Conservation (phyloP, 2,888 invertebrate genomes). For the Eupithecia dodoneata region DNA sequence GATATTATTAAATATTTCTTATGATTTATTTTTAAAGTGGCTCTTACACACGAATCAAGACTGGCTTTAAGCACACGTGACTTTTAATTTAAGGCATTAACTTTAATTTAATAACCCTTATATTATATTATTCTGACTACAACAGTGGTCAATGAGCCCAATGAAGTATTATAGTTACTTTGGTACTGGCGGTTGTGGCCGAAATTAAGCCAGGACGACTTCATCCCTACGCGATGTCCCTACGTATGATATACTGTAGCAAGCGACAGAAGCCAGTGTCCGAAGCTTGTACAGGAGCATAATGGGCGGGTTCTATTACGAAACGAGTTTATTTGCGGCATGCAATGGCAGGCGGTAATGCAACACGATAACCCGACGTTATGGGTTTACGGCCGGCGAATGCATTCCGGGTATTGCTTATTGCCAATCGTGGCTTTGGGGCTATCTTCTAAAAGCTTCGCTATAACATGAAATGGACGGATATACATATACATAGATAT, state of each 20-base stretch:
- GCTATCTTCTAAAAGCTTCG: background rate
- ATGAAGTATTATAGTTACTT: background rate
- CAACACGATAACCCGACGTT: constrained; percentile 2
- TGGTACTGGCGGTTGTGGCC: background rate
- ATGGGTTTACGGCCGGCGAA: background rate
- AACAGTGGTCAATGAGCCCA: too few species aligned
- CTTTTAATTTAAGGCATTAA: background rate
- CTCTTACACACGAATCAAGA: background rate
- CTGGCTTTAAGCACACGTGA: background rate
- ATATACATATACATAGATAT: too few species aligned
- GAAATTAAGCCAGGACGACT: background rate
- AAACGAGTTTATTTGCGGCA: constrained; percentile 3
- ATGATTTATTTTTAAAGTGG: too few species aligned
- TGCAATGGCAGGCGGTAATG: background rate
- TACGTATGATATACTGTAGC: background rate
- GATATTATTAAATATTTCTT: too few species aligned
- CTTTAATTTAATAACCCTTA: background rate
- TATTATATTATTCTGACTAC: too few species aligned
- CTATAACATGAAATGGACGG: background rate
- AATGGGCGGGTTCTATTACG: background rate
- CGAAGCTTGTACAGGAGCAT: background rate
- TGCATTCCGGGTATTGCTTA: background rate
- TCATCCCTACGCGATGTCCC: background rate
- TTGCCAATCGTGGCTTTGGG: background rate
- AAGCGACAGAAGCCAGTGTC: background rate